Percentiles rank a stretch among this genome's conserved stretches.
Conservation (phyloP, 2,888 invertebrate genomes). For the Anoncus sp. region DNA sequence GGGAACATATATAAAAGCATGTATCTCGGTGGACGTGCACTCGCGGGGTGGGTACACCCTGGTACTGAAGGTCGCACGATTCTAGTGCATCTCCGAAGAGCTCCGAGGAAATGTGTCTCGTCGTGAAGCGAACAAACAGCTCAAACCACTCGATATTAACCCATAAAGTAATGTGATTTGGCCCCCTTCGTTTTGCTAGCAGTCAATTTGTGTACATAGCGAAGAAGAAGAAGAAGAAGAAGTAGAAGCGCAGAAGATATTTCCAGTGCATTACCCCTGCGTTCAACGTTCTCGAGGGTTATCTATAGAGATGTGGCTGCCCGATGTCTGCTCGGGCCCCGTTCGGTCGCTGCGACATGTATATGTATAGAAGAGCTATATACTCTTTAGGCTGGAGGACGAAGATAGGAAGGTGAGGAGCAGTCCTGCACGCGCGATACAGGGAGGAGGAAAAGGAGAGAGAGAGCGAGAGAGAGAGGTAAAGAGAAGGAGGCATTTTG, state of each 20-base stretch:
- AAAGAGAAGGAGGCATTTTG: conserved; percentile 26
- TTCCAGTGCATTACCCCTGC: conserved; percentile 73
- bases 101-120: no score
- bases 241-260: no score
- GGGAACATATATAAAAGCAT: no score
- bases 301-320: conserved; percentile 73
- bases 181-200: conserved; percentile 63
- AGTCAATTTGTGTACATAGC: not conserved
- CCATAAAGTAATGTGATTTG: conserved; percentile 64
- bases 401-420: conserved; percentile 38
- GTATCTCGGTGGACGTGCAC: not conserved
- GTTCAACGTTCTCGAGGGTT: conserved; percentile 74
- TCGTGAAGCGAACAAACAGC: not conserved
- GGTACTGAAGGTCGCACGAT: conserved; percentile 33
- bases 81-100: conserved; percentile 21
- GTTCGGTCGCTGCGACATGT: conserved; percentile 54
- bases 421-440: not conserved
- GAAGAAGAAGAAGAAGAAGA: conserved; percentile 13
- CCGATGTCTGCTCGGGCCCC: conserved; percentile 70
- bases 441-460: conserved; percentile 9
- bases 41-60: conserved; percentile 72
- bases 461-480: conserved; percentile 20
- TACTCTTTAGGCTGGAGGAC: conserved; percentile 52
- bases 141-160: conserved; percentile 9
- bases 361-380: conserved; percentile 29